phyloP scores from a whole-genome alignment of 2,888 invertebrate genomes.

The Lamproptera curius region DNA sequence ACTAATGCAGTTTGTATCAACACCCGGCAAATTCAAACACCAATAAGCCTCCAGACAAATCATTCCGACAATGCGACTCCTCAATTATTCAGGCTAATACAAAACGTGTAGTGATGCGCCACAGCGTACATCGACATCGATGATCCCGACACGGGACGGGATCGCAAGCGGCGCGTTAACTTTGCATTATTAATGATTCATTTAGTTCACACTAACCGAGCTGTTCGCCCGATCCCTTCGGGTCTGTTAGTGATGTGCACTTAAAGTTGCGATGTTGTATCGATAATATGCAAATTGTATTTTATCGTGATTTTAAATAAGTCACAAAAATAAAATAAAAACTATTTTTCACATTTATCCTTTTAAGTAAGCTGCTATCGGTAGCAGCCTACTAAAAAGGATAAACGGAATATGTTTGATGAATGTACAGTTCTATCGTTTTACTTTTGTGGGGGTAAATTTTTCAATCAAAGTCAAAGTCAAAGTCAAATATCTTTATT shows the following conservation, averaged over 20 bases:
- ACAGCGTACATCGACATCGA: constrained; percentile 56
- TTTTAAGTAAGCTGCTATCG: too few relatives aligned
- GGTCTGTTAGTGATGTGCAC: constrained; percentile 47
- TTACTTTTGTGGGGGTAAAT: too few relatives aligned
- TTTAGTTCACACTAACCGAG: constrained; percentile 77
- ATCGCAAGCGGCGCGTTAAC: constrained; percentile 52
- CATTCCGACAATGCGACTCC: constrained; percentile 24
- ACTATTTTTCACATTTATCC: too few relatives aligned
- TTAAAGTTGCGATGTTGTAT: constrained; percentile 4
- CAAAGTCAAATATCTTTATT: too few relatives aligned
- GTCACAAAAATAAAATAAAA: too few relatives aligned
- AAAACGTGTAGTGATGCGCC: constrained; percentile 40
- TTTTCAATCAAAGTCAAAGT: too few relatives aligned
- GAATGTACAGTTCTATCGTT: too few relatives aligned
- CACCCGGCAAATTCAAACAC: constrained; percentile 20
- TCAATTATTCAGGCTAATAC: constrained; percentile 30
- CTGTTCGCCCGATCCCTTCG: constrained; percentile 65
- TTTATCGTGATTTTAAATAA: too few relatives aligned
- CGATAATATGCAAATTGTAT: constrained; percentile 8
- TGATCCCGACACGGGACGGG: constrained; percentile 41
- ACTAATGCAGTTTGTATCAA: constrained; percentile 7
- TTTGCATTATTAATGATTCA: constrained; percentile 78
- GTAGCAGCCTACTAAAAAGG: too few relatives aligned
- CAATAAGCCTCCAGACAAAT: constrained; percentile 25
- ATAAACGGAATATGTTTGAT: too few relatives aligned